phyloP scores from a whole-genome alignment of 2,113 vertebrate genomes.

The Aramus guarauna region DNA sequence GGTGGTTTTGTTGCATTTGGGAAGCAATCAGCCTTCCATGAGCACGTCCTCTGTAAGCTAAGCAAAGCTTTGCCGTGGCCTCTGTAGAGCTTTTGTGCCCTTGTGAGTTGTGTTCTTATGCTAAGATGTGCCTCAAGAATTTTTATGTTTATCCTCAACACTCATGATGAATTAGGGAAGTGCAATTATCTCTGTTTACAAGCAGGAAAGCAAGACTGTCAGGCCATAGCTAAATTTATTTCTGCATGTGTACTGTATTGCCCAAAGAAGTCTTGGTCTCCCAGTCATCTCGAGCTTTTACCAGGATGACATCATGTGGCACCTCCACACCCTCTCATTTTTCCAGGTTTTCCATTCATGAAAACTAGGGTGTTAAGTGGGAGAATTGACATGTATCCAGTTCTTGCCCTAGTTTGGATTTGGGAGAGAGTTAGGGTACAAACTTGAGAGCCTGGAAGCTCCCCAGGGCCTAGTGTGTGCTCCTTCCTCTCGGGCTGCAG shows the following conservation, averaged over 20 bases:
- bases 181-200: neutral
- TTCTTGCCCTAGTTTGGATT: constrained; percentile 11
- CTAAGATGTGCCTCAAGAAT: neutral
- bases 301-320: neutral
- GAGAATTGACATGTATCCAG: neutral
- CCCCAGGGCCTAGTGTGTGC: neutral
- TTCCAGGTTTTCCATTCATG: constrained; percentile 5
- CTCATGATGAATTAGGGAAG: neutral
- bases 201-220: neutral
- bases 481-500: neutral
- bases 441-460: neutral
- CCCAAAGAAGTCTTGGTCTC: neutral
- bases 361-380: constrained; percentile 23
- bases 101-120: neutral
- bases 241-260: neutral
- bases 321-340: neutral
- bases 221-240: neutral
- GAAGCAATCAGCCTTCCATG: neutral
- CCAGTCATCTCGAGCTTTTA: neutral
- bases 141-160: neutral
- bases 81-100: neutral
- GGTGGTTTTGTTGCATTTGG: neutral
- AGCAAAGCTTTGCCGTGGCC: neutral
- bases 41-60: neutral
- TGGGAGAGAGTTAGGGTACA: neutral